Percentiles rank a stretch among this genome's conserved stretches.
Evolutionary conservation across 1,140 invertebrate genomes (phyloP).

Genomic region (Mamestra configurata): DNA sequence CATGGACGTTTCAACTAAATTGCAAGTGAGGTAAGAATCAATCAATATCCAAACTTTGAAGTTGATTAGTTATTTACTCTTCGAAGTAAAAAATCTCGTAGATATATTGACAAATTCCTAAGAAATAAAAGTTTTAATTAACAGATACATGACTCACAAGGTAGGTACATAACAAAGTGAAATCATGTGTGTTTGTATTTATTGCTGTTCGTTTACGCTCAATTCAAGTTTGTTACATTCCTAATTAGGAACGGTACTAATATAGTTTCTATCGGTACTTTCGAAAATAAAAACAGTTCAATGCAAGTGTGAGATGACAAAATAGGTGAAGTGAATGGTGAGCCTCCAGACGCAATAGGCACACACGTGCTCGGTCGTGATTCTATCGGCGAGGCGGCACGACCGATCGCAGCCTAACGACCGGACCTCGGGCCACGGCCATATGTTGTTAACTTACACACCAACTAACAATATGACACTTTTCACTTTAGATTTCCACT

Average conservation of each 20-base stretch:
- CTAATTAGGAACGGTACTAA: slow-evolving; percentile 67
- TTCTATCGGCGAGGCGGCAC: slow-evolving; percentile 75
- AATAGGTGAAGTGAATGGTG: slow-evolving; percentile 82
- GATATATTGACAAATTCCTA: slow-evolving; percentile 18
- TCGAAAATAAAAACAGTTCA: slow-evolving; percentile 66
- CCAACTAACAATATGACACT: slow-evolving; percentile 72
- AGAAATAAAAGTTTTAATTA: slow-evolving; percentile 34
- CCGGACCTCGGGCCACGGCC: slow-evolving; percentile 76
- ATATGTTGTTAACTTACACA: slow-evolving; percentile 83
- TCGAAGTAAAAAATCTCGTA: not conserved
- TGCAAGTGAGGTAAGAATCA: not conserved
- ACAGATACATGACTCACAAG: slow-evolving; percentile 35
- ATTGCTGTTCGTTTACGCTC: slow-evolving; percentile 40
- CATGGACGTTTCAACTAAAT: not conserved
- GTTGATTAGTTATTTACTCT: not conserved
- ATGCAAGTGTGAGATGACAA: slow-evolving; percentile 70
- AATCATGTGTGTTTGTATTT: slow-evolving; percentile 44
- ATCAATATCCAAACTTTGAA: not conserved
- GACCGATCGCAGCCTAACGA: slow-evolving; percentile 68
- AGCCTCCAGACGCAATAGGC: slow-evolving; percentile 75
- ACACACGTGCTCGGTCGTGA: slow-evolving; percentile 83
- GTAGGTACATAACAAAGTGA: slow-evolving; percentile 43
- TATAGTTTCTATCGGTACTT: slow-evolving; percentile 62
- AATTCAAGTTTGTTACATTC: slow-evolving; percentile 52
- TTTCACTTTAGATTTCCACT: slow-evolving; percentile 71